Conservation (phyloP, 2,113 vertebrate species). For the Syrmaticus mikado region DNA sequence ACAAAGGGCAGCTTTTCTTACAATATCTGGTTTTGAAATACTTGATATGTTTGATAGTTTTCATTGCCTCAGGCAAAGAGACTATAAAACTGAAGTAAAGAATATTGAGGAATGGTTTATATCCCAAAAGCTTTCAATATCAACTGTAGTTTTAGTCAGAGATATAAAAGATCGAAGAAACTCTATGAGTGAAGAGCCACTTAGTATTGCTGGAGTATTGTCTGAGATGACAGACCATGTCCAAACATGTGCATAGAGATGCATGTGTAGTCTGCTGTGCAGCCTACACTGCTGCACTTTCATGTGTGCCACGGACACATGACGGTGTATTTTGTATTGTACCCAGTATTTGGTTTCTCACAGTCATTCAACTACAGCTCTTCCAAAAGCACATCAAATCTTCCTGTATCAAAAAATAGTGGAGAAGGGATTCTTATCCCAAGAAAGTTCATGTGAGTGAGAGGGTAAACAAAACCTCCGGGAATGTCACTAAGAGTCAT, state of each 20-base stretch:
- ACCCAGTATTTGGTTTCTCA: not conserved
- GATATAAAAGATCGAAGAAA: not conserved
- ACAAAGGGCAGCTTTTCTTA: not conserved
- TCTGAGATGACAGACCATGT: not conserved
- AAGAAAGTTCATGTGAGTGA: not conserved
- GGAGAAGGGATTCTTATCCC: not conserved
- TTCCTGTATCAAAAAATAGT: not conserved
- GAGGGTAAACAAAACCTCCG: not conserved
- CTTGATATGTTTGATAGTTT: not conserved
- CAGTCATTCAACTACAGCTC: not conserved
- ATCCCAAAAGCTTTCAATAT: not conserved
- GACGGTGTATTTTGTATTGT: not conserved
- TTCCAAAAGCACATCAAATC: not conserved
- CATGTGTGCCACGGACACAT: accelerated
- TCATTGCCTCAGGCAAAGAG: not conserved
- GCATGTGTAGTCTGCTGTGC: accelerated
- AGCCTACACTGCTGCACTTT: accelerated
- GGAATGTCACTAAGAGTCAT: not conserved
- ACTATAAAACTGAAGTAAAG: not conserved
- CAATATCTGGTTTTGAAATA: not conserved
- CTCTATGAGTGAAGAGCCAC: not conserved
- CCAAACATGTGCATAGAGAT: accelerated
- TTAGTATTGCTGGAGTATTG: not conserved
- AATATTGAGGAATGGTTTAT: not conserved
- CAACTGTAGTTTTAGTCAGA: not conserved